Evolutionary conservation across 2,113 vertebrate genomes (phyloP), one percentile per base, ranked within the genome.

Genomic region (Psilopsiagon aymara): DNA sequence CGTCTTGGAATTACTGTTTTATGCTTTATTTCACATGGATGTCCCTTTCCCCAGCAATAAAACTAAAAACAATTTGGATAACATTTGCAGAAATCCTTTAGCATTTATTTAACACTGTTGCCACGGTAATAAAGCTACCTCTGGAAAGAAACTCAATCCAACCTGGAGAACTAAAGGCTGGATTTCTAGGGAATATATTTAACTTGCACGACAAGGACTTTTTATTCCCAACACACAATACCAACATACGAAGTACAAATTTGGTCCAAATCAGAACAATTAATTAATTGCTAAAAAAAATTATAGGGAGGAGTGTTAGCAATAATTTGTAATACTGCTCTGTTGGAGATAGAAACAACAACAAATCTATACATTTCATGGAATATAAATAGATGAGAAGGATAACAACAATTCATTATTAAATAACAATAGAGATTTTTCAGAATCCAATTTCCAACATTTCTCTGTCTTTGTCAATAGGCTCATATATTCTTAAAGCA

Each of bases 291-390:
- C 8, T 41, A 35, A 52, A 70, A 76, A 39, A 17, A 21, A 25
- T 60, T 10, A 3, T 3, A 7, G 2, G 7, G 0, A 2, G 4
- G 4, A 4, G 4, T 7, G 1, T 27, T 49, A 41, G 6, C 27
- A 64, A 66, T n/a, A 43, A 39, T 43, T 6, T 53, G 9, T 27
- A 55, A 49, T 31, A 55, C 17, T 71, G 5, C 52, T 66, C 15
- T 71, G 5, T 60, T 66, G 47, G 41, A 69, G 70, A 24, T 13
- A 62, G 25, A 52, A 63, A 25, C 43, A 28, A 44, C 10, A 64
- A 55, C 53, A 76, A 62, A 82, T 17, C 11, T 24, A 6, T 41
- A 14, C 14, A 51, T 35, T 69, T 86, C 13, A n/a, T 41, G 13
- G 8, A 19, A 6, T 29, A 74, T 37, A 82, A 64, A 74, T 28